phyloP scores from a whole-genome alignment of 1,140 invertebrate species.

The Phortica variegata region DNA sequence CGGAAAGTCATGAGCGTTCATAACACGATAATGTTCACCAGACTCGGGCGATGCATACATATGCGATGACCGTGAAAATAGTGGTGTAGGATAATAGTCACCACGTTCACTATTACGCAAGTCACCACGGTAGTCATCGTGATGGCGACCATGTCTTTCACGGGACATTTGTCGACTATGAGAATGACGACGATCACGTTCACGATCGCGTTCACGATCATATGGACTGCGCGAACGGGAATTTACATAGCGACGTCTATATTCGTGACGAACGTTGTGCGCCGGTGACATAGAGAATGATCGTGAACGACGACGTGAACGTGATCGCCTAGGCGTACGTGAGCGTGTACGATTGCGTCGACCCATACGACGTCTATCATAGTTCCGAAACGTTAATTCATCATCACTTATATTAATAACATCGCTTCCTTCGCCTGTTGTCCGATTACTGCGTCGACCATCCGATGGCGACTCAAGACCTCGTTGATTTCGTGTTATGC shows the following conservation, averaged over 20 bases:
- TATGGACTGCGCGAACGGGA: not conserved
- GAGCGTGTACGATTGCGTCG: constrained; percentile 4
- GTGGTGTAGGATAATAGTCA: constrained; percentile 11
- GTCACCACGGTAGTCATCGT: no score
- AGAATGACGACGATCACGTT: constrained; percentile 3
- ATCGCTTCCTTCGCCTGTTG: constrained; percentile 12
- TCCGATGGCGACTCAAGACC: no score
- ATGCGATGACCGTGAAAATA: constrained; percentile 14
- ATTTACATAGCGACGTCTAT: constrained; percentile 8
- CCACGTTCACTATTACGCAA: constrained; percentile 3
- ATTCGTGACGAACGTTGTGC: constrained; percentile 18
- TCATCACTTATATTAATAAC: constrained; percentile 54
- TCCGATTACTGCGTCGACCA: constrained; percentile 16
- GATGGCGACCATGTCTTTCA: no score
- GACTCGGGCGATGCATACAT: constrained; percentile 20
- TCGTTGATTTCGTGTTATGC: no score
- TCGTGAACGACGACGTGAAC: constrained; percentile 15
- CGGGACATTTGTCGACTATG: not conserved
- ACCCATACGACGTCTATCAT: not conserved
- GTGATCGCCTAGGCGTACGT: constrained; percentile 1
- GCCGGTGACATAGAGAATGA: constrained; percentile 19
- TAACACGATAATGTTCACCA: constrained; percentile 23
- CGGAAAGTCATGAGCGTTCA: constrained; percentile 34
- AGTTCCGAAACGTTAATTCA: constrained; percentile 13
- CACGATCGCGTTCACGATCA: constrained; percentile 11